These are phyloP conservation scores for Parasteatoda tepidariorum DNA, from an alignment of 1,140 invertebrate genomes.

Conservation along the genomic window DNA sequence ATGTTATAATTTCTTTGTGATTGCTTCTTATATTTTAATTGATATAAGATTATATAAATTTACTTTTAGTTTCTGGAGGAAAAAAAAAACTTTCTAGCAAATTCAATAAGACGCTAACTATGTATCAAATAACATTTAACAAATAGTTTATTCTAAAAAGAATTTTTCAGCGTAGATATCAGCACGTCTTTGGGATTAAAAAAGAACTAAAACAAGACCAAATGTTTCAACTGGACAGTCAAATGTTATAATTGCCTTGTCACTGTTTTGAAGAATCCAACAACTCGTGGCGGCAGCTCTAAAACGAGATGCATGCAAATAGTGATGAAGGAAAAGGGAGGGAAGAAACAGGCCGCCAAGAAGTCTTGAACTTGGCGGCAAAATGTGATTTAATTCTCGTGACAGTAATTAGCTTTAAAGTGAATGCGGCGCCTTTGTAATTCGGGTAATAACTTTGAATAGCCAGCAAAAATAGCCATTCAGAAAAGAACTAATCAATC, in stretches of 20 bases:
- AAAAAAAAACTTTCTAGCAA: too few species aligned
- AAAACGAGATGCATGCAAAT: constrained; percentile 25
- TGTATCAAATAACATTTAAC: too few species aligned
- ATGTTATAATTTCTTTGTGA: too few species aligned
- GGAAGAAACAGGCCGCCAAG: constrained; percentile 7
- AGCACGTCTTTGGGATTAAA: too few species aligned
- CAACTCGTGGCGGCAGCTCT: not conserved
- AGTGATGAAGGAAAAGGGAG: not conserved
- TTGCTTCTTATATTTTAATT: too few species aligned
- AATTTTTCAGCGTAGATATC: too few species aligned
- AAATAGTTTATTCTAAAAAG: too few species aligned
- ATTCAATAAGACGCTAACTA: too few species aligned
- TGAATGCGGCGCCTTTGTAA: constrained; percentile 57
- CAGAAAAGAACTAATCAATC: constrained; percentile 4
- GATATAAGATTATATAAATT: too few species aligned
- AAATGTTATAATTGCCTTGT: constrained; percentile 18
- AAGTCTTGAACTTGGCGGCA: constrained; percentile 46
- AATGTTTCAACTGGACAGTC: too few species aligned
- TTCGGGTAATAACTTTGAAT: constrained; percentile 58
- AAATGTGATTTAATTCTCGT: constrained; percentile 60
- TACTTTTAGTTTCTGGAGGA: too few species aligned
- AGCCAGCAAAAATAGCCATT: not conserved
- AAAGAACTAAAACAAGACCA: too few species aligned
- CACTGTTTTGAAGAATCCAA: constrained; percentile 20
- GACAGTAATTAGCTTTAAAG: constrained; percentile 59